These are phyloP conservation scores for Lomographa bimaculata DNA, from an alignment of 2,888 invertebrate genomes.

Conservation along the genomic window DNA sequence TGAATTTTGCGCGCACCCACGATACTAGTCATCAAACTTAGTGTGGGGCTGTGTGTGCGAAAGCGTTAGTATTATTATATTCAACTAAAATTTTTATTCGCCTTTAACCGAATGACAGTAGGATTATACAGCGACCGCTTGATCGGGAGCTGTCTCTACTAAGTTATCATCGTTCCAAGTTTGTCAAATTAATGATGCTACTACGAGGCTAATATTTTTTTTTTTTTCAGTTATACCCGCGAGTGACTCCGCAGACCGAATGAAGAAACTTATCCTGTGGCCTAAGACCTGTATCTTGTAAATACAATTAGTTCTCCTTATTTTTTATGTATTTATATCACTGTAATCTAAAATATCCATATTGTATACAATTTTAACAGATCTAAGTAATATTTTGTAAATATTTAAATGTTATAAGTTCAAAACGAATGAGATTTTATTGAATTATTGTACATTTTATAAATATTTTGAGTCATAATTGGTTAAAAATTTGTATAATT, in stretches of 20 bases:
- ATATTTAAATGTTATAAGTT: constrained; percentile 74
- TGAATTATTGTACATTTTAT: constrained; percentile 77
- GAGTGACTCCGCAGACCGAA: constrained; percentile 84
- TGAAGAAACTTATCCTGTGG: constrained; percentile 46
- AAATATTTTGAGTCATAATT: constrained; percentile 78
- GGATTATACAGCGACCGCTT: no score
- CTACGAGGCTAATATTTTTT: constrained; percentile 27
- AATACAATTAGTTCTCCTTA: constrained; percentile 74
- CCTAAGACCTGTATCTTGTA: constrained; percentile 71
- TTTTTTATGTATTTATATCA: constrained; percentile 82
- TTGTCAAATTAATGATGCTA: no score
- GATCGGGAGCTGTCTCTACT: no score
- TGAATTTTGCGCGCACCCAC: no score
- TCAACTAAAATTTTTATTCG: no score
- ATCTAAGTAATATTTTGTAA: constrained; percentile 79
- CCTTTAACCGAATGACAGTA: no score
- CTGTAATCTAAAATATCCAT: constrained; percentile 74
- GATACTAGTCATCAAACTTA: no score
- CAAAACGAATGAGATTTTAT: constrained; percentile 82
- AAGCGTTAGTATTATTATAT: no score
- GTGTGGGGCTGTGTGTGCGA: no score
- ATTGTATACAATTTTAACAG: constrained; percentile 82
- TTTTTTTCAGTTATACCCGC: constrained; percentile 84
- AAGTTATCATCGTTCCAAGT: no score
- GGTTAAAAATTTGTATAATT: constrained; percentile 77